Percentiles rank a stretch among this genome's conserved stretches.
Evolutionary conservation across 2,113 vertebrate species (phyloP).

Genomic region (Ctenodactylus gundi): DNA sequence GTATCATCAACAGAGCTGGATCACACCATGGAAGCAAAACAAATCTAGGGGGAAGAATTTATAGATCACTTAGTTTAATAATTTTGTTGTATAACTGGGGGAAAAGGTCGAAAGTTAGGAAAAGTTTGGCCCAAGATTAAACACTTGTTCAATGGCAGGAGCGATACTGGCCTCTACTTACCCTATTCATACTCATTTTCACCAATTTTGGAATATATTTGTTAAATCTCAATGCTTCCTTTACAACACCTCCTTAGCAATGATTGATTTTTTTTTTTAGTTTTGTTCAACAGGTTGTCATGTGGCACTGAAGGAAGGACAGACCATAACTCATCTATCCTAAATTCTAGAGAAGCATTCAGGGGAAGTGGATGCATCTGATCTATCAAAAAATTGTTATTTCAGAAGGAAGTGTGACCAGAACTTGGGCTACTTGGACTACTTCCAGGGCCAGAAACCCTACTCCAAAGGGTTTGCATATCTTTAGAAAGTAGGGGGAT

Average conservation of each 20-base stretch:
- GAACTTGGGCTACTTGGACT: fast-evolving
- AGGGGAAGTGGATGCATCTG: fast-evolving
- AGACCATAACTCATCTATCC: fast-evolving
- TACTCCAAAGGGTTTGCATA: background rate
- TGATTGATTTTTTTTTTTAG: background rate
- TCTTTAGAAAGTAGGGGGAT: background rate
- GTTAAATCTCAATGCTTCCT: background rate
- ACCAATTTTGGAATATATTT: background rate
- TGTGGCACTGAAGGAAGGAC: background rate
- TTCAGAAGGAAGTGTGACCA: background rate
- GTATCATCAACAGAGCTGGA: background rate
- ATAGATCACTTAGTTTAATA: background rate
- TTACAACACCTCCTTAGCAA: background rate
- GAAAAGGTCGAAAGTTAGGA: background rate
- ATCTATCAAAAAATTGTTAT: background rate
- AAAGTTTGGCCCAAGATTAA: background rate
- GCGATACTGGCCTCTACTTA: background rate
- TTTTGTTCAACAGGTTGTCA: background rate
- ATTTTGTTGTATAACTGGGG: background rate
- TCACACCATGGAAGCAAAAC: background rate
- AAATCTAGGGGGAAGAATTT: background rate
- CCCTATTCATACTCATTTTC: background rate
- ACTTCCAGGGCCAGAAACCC: too few species aligned
- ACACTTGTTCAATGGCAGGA: background rate
- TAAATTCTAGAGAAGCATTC: background rate